Base-by-base conservation (phyloP, 1,140 invertebrate species). In the Druon quercuslanigerum region DNA sequence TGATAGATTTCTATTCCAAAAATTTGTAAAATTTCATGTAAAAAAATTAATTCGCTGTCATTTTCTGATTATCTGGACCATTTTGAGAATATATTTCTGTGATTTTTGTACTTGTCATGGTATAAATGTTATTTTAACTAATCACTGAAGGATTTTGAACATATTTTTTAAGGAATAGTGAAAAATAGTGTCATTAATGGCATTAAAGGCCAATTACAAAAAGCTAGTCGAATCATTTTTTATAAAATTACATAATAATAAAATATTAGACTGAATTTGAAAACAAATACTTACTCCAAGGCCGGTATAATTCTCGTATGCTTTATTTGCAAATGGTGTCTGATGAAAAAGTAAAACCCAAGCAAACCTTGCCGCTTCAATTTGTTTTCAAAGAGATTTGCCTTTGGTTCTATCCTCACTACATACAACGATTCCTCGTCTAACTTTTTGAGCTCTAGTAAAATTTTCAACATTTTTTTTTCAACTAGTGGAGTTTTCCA, bases 341-440 rank as follows among this genome's bases (percentile, higher is more conserved):
- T 73, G 7, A 92, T 46, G 77, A 92, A 92, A 80, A 87, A 89
- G 77, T 86, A 92, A 76, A 91, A 90, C 1, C 78, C 14, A 71
- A 83, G 40, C 16, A 91, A 75, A 72, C 90, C 81, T n/a, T 80
- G 7, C 46, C 74, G 33, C 16, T 40, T 76, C 16, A 81, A 79
- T 52, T 79, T 50, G 0, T 78, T 20, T 51, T 17, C 40, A 14
- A 83, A 83, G 17, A 86, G 13, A 72, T 90, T 51, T 3, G 52
- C 0, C 50, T 87, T 90, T 25, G 85, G 83, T 72, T 89, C 88
- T 1, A 91, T 25, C 79, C 86, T 85, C 11, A 89, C 72, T 6
- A 89, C 52, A 50, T 81, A 76, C 46, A 91, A 75, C 5, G 71
- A 25, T 3, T 56, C 3, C 16, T 3, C 33, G 9, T 76, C 51